These are phyloP conservation scores for Diachasmimorpha longicaudata DNA, from an alignment of 1,140 invertebrate species.

Conservation along the genomic window DNA sequence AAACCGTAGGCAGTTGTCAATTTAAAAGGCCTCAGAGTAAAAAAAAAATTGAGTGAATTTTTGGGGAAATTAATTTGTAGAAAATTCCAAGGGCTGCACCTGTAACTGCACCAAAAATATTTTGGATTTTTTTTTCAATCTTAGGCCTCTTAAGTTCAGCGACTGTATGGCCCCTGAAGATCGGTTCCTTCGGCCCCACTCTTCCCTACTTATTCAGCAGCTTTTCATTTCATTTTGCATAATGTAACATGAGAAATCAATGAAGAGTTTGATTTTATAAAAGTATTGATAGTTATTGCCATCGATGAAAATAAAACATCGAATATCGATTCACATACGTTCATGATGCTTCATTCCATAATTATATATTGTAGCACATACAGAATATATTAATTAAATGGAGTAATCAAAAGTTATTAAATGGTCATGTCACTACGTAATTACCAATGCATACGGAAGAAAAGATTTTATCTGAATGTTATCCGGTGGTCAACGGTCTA, in stretches of 20 bases:
- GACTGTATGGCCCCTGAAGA: too few species aligned
- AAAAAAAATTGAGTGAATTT: too few species aligned
- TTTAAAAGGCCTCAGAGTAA: too few species aligned
- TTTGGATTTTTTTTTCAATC: too few species aligned
- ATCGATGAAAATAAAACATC: conserved; percentile 25
- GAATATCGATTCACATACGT: conserved; percentile 38
- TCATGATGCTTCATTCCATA: conserved; percentile 55
- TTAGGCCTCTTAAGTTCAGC: too few species aligned
- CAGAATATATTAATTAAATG: conserved; percentile 29
- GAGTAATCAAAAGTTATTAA: conserved; percentile 13
- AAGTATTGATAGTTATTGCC: conserved; percentile 24
- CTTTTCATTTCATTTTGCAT: neutral
- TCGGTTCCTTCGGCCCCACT: neutral
- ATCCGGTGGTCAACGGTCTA: neutral
- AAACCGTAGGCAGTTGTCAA: too few species aligned
- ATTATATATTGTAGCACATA: conserved; percentile 36
- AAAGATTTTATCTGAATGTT: conserved; percentile 22
- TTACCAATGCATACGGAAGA: neutral
- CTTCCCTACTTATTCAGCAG: neutral
- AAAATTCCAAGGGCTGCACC: too few species aligned
- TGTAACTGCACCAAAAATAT: too few species aligned
- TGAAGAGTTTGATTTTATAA: neutral
- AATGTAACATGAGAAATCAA: conserved; percentile 1
- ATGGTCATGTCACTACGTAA: conserved; percentile 15
- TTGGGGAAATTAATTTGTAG: too few species aligned